Base-by-base conservation (phyloP, 2,888 invertebrate species). In the Hartigia nigra region DNA sequence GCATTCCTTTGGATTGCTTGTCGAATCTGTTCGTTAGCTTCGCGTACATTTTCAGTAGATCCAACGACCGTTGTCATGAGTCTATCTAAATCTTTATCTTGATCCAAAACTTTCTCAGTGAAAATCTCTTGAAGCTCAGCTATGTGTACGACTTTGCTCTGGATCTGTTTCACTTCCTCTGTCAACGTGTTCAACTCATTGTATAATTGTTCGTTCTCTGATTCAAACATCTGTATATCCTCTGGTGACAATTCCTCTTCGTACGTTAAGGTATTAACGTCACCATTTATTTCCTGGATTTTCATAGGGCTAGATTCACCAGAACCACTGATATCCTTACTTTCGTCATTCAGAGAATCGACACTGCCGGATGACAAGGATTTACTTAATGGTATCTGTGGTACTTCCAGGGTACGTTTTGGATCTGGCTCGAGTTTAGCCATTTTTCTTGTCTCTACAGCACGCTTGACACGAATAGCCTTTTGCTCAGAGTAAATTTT, bases 1-100 rank as follows among this genome's bases (percentile, higher is more conserved):
- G 99, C 99, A 92, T 98, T 98, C 83, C 98, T 95, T 92, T 98
- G 98, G 88, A 99, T 99, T 0, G 99, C 99, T 92, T 98, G 97
- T 84, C 98, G 94, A 77, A 99, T 97, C 92, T 99, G 98, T 88
- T 98, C 98, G 92, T 99, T 99, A 1, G 98, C 99, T 92, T 97
- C 97, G 89, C 96, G 96, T 31, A 99, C 96, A 92, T 99, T 98
- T 92, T 99, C 99, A 1, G 98, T 98, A 0, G 98, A 95, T 0
- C 97, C 96, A 32, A 98, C 95, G 1, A 98, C 97, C 11, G 96
- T 96, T 78, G 96, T 96, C 69, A 96, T 95, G 91, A 99, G 96
- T 84, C 97, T 93, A 86, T 98, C 98, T 84, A 99, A 96, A 87
- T 98, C 98, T 87, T 96, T 95, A 88, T 99, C 98, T 93, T 99